Base-by-base conservation (phyloP, 2,113 vertebrate genomes). In the Vombatus ursinus region DNA sequence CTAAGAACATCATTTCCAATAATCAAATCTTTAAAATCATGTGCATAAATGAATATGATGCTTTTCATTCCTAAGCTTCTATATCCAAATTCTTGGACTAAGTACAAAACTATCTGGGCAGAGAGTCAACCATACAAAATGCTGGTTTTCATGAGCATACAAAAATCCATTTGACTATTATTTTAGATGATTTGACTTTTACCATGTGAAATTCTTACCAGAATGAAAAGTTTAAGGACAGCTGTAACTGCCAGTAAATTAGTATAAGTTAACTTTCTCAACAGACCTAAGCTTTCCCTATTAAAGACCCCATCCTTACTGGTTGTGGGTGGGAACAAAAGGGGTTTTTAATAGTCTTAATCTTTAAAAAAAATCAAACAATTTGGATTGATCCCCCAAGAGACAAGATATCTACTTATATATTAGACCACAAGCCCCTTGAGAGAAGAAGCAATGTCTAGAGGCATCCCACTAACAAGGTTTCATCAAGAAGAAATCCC, bases 401-500 rank as follows among this genome's bases (percentile, higher is more conserved):
- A 91, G 90, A 61, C 89, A 90, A 90, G 12, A 11, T 22, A 23
- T 26, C 0, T 26, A 44, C 61, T 22, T 95, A 44, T 50, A 9
- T 89, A 24, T 57, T 7, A 22, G 22, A 77, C 3, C 22, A 91
- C 23, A 77, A 92, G 16, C 47, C 47, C 52, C 48, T 90, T 0
- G 1, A 53, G 68, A 94, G 44, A 94, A 47, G 37, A 89, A n/a
- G 93, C 51, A 94, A 92, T 47, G 91, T 19, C 57, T 50, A 61
- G 94, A 48, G 77, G 54, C 93, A 92, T 91, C 37, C 95, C 95
- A 93, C 44, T 10, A 31, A 16, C 31, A 61, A 95, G 94, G 90
- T 44, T 44, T 84, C 9, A 0, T 37, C 94, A 89, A 68, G 22
- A 0, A 89, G 48, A n/a, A 47, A 9, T 57, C 49, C 31, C 48